A percentile compares a stretch with the other conserved stretches of the same genome.
phyloP scores from a whole-genome alignment of 2,888 invertebrate species.

The Acrobasis consociella region DNA sequence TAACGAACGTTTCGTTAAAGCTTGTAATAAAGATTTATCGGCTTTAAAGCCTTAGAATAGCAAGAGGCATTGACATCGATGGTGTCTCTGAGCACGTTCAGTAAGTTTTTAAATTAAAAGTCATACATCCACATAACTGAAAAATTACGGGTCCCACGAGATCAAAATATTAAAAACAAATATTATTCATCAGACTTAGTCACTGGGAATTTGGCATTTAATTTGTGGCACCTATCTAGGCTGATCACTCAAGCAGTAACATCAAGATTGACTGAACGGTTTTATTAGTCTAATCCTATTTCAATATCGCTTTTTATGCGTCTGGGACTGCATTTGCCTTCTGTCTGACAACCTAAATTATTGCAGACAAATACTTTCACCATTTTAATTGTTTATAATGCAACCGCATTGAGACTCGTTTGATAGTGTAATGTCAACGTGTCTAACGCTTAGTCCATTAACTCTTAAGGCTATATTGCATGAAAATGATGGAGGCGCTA shows the following conservation, averaged over 20 bases:
- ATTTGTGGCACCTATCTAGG: constrained; percentile 64
- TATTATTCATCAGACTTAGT: constrained; percentile 45
- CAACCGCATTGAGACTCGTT: constrained; percentile 50
- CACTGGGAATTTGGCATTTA: constrained; percentile 82
- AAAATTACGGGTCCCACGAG: background rate
- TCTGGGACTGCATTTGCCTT: constrained; percentile 56
- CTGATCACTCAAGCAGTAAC: constrained; percentile 76
- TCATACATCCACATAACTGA: background rate
- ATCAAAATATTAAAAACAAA: constrained; percentile 26
- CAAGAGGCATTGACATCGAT: too few species aligned
- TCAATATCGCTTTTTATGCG: constrained; percentile 71
- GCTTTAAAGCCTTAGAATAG: too few species aligned
- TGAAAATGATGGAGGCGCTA: background rate
- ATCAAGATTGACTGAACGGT: constrained; percentile 77
- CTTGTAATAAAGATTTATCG: too few species aligned
- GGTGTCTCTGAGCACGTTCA: too few species aligned
- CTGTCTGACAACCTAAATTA: constrained; percentile 54
- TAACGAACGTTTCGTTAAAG: too few species aligned
- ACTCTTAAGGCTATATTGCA: constrained; percentile 42
- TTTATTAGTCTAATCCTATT: constrained; percentile 78
- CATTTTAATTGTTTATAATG: constrained; percentile 67
- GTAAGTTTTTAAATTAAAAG: background rate
- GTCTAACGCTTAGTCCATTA: constrained; percentile 60
- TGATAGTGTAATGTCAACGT: constrained; percentile 73
- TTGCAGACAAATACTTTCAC: constrained; percentile 69